Conservation (phyloP, 2,797 vertebrate genomes). For the Pachyuromys duprasi region DNA sequence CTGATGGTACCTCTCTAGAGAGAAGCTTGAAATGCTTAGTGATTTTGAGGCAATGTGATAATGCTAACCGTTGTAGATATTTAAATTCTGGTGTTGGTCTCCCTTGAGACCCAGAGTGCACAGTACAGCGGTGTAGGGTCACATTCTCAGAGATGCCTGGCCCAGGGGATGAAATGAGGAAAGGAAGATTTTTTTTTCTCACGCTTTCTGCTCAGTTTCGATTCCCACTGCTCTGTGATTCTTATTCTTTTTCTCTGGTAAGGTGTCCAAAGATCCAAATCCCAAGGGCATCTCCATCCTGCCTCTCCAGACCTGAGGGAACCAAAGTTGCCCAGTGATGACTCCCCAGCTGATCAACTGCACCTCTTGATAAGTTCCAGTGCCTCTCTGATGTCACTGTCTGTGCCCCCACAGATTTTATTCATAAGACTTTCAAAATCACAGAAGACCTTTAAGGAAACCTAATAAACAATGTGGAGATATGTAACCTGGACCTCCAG, state of each 20-base stretch:
- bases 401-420: neutral
- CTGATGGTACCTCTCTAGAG: neutral
- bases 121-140: neutral
- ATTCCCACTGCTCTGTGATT: neutral
- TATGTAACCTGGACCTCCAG: neutral
- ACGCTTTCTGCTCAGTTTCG: neutral
- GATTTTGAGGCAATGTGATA: slow-evolving; percentile 23
- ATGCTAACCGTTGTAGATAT: neutral
- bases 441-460: neutral
- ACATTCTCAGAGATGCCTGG: neutral
- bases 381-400: too few species aligned
- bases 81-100: slow-evolving; percentile 17
- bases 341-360: too few species aligned
- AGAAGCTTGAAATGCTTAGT: neutral
- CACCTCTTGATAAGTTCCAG: neutral
- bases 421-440: neutral
- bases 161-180: neutral
- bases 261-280: neutral
- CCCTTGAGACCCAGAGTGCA: neutral
- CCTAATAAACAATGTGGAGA: neutral
- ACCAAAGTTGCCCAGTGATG: too few species aligned
- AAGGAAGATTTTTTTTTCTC: neutral
- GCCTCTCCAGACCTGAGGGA: neutral
- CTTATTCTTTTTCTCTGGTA: neutral
- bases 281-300: neutral